These are phyloP conservation scores for Amphimallon solstitiale DNA, from an alignment of 2,888 invertebrate genomes.

Conservation along the genomic window DNA sequence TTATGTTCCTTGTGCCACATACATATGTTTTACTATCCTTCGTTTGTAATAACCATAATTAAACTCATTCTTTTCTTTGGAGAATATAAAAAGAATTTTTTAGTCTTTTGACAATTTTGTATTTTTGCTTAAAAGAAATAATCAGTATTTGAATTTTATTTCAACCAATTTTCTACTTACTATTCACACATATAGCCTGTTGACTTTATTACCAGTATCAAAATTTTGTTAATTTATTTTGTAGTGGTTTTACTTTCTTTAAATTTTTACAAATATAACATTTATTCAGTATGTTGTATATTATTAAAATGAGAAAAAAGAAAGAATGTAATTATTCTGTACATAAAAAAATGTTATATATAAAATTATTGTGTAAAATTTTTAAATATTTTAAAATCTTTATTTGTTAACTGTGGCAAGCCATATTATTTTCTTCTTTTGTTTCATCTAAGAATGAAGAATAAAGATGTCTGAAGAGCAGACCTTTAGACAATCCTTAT, in stretches of 20 bases:
- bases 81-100: slow-evolving; percentile 14
- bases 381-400: slow-evolving; percentile 57
- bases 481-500: slow-evolving; percentile 16
- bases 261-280: slow-evolving; percentile 7
- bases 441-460: slow-evolving; percentile 17
- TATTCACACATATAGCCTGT: slow-evolving; percentile 4
- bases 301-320: slow-evolving; percentile 21
- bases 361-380: slow-evolving; percentile 55
- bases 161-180: slow-evolving; percentile 4
- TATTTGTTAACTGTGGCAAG: slow-evolving; percentile 55
- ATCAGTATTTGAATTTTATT: background rate
- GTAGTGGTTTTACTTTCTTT: slow-evolving; percentile 12
- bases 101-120: slow-evolving; percentile 12
- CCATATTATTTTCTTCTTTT: slow-evolving; percentile 44
- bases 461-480: slow-evolving; percentile 11
- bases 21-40: slow-evolving; percentile 35
- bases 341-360: slow-evolving; percentile 59
- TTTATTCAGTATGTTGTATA: slow-evolving; percentile 12
- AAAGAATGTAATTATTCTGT: slow-evolving; percentile 58
- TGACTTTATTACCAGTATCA: background rate
- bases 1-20: slow-evolving; percentile 60
- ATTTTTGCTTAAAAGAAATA: slow-evolving; percentile 30
- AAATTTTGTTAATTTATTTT: slow-evolving; percentile 26
- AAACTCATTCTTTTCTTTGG: slow-evolving; percentile 10
- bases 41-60: slow-evolving; percentile 28